Conservation (phyloP, 2,888 invertebrate species). For the Lapara coniferarum region DNA sequence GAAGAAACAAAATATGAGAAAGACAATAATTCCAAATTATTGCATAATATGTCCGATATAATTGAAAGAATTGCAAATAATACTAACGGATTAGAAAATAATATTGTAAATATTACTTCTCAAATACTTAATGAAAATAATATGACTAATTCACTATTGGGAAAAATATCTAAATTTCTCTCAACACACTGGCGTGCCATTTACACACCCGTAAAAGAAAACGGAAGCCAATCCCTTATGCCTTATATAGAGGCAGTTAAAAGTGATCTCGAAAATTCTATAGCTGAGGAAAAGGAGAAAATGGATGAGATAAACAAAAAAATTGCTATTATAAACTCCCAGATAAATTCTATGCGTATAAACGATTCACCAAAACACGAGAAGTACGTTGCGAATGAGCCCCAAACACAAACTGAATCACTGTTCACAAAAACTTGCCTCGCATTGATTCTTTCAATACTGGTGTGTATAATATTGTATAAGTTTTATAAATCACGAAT, state of each 20-base stretch:
- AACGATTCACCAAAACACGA: slow-evolving; percentile 28
- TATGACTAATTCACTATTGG: slow-evolving; percentile 39
- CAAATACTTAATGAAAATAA: slow-evolving; percentile 28
- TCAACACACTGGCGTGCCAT: slow-evolving; percentile 23
- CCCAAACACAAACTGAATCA: slow-evolving; percentile 29
- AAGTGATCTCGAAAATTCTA: slow-evolving; percentile 40
- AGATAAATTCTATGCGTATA: slow-evolving; percentile 27
- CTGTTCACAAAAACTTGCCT: slow-evolving; percentile 48
- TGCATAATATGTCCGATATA: slow-evolving; percentile 31
- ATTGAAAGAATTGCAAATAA: slow-evolving; percentile 29
- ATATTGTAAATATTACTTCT: slow-evolving; percentile 15
- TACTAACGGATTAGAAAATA: slow-evolving; percentile 3
- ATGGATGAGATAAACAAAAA: slow-evolving; percentile 41
- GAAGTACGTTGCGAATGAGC: slow-evolving; percentile 25
- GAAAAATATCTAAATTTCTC: slow-evolving; percentile 39
- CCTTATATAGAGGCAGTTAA: slow-evolving; percentile 40
- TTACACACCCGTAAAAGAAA: slow-evolving; percentile 32
- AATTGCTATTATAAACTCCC: slow-evolving; percentile 33
- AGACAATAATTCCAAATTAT: slow-evolving; percentile 22
- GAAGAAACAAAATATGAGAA: slow-evolving; percentile 19
- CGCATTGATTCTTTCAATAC: slow-evolving; percentile 48
- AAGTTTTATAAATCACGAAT: slow-evolving; percentile 51
- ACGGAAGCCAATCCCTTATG: slow-evolving; percentile 35
- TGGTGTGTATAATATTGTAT: slow-evolving; percentile 48
- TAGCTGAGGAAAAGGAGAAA: slow-evolving; percentile 41